A percentile compares a stretch with the other conserved stretches of the same genome.
Evolutionary conservation across 1,140 invertebrate genomes (phyloP).

Genomic region (Aphidius ervi): DNA sequence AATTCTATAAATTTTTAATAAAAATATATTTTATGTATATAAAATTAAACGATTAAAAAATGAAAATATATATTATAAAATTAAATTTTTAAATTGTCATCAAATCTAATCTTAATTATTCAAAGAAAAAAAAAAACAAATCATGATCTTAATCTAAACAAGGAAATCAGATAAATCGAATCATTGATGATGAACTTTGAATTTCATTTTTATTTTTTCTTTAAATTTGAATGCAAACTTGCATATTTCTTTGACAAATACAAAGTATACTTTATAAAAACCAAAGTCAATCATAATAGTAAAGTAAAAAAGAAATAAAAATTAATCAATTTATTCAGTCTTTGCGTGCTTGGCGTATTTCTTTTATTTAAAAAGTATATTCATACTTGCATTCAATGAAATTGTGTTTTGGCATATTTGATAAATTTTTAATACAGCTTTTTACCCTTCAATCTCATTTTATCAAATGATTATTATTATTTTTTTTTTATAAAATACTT

Average conservation of each 20-base stretch:
- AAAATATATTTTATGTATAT: too few species aligned
- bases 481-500: too few species aligned
- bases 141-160: too few species aligned
- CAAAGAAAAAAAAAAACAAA: too few species aligned
- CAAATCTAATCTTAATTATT: too few species aligned
- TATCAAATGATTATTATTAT: too few species aligned
- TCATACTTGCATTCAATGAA: background rate
- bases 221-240: background rate
- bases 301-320: background rate
- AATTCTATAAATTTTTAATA: too few species aligned
- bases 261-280: background rate
- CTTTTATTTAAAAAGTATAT: background rate
- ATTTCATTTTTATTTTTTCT: background rate
- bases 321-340: background rate
- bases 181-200: background rate
- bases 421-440: background rate
- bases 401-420: background rate
- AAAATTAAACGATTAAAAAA: too few species aligned
- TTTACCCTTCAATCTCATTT: background rate
- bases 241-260: background rate
- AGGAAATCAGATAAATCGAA: too few species aligned
- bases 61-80: too few species aligned
- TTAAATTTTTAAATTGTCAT: too few species aligned
- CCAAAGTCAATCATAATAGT: background rate
- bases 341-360: constrained; percentile 21